These are phyloP conservation scores for Cataglyphis cursor DNA, from an alignment of 2,888 invertebrate species.

Conservation along the genomic window DNA sequence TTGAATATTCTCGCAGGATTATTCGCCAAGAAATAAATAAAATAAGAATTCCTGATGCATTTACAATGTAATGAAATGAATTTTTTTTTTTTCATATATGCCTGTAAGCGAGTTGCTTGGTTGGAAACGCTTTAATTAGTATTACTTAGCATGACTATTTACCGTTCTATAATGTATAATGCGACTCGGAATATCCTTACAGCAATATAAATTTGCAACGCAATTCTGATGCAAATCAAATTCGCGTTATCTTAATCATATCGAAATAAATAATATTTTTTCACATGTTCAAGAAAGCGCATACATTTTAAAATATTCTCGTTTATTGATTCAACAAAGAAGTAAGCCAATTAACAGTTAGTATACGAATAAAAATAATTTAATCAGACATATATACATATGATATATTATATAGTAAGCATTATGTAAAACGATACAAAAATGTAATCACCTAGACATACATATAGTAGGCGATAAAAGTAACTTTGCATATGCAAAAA, in stretches of 20 bases:
- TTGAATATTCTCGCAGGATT: not conserved
- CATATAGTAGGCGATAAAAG: not conserved
- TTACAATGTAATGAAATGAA: conserved; percentile 16
- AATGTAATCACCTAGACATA: not conserved
- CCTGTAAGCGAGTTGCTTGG: not conserved
- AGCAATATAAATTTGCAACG: conserved; percentile 12
- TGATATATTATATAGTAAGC: not conserved
- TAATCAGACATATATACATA: not conserved
- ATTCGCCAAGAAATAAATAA: not conserved
- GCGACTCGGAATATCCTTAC: conserved; percentile 6
- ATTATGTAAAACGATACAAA: not conserved
- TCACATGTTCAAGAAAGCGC: not conserved
- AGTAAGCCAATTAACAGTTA: not conserved
- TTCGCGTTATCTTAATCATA: conserved; percentile 26
- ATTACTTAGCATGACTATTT: conserved; percentile 15
- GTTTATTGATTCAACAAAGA: not conserved
- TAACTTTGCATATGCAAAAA: not conserved
- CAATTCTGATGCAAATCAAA: conserved; percentile 40
- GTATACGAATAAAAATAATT: not conserved
- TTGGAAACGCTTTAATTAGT: conserved; percentile 40
- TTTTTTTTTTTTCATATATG: not conserved
- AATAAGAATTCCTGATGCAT: not conserved
- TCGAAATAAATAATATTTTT: conserved; percentile 9
- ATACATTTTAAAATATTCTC: not conserved
- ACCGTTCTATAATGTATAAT: conserved; percentile 3